Percentiles rank a stretch among this genome's conserved stretches.
These are phyloP conservation scores for Sepioteuthis lessoniana DNA, from an alignment of 2,888 invertebrate species.

Conservation along the genomic window DNA sequence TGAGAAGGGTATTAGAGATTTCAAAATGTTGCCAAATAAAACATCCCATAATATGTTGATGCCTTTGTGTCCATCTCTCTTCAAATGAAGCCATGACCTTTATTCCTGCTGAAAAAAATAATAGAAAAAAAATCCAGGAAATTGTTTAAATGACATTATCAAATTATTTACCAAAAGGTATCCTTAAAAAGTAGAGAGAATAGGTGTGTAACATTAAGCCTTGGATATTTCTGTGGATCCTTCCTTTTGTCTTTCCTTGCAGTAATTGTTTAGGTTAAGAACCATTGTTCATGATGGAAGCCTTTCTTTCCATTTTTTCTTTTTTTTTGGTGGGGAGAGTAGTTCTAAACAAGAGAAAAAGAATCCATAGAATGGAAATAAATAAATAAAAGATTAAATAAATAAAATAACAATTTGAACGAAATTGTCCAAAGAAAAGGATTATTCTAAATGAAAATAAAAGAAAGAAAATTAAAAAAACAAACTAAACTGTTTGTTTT, in stretches of 20 bases:
- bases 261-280: neutral
- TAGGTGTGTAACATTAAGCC: neutral
- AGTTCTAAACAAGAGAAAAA: too few species aligned
- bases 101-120: neutral
- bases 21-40: neutral
- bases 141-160: neutral
- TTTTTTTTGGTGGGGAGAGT: too few species aligned
- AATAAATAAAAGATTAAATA: too few species aligned
- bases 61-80: neutral
- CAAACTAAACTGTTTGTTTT: too few species aligned
- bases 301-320: neutral
- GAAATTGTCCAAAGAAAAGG: too few species aligned
- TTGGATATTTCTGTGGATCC: conserved; percentile 33
- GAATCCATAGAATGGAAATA: too few species aligned
- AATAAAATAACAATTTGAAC: too few species aligned
- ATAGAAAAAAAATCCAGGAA: neutral
- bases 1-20: too few species aligned
- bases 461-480: too few species aligned
- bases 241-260: neutral
- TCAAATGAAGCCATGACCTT: neutral
- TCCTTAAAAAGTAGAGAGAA: neutral
- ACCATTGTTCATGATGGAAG: neutral
- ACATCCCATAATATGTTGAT: neutral
- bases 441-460: too few species aligned
- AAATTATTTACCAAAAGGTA: neutral